Base-by-base conservation (phyloP, 1,140 invertebrate species). In the Pseudomyrmex sp. region DNA sequence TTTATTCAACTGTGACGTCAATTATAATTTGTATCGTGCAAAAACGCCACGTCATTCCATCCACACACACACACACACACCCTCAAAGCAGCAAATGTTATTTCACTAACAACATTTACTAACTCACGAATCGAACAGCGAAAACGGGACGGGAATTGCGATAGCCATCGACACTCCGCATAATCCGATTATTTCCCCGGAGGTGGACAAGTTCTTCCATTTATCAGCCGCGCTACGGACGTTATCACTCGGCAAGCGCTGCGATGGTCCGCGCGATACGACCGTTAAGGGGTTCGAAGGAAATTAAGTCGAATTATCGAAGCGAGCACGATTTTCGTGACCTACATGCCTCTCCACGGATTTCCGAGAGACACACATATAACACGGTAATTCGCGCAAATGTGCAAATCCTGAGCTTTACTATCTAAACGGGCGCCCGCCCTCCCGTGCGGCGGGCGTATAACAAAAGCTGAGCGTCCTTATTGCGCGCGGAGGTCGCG, bases 381-480 rank as follows among this genome's bases (percentile, higher is more conserved):
- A 56, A 52, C 52, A 26, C 48, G 44, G 15, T 23, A 76, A 65
- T 48, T 26, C 46, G 44, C n/a, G 8, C 15, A 23, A 62, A 61
- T 52, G 23, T 13, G 44, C 44, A 63, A 63, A 75, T 75, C 9
- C 35, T 35, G 35, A 35, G 35, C 35, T 35, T 35, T 35, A 35
- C 35, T 7, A 35, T 35, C 35, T 35, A 35, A 35, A 35, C 35
- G 35, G 35, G 35, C 35, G 35, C 35, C 35, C 35, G 5, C 35
- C 35, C 35, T 7, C 35, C 35, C 35, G 35, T 5, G 5, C 35
- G 44, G 3, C 20, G 44, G 44, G 26, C 20, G 46, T 18, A 44
- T 59, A 54, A 68, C 79, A 35, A 35, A 88, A 88, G 77, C 77
- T 83, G 77, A 85, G 61, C 58, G 79, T 88, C 70, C 35, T 26